These are phyloP conservation scores for Hemicordylus capensis DNA, from an alignment of 2,113 vertebrate species.

Conservation along the genomic window DNA sequence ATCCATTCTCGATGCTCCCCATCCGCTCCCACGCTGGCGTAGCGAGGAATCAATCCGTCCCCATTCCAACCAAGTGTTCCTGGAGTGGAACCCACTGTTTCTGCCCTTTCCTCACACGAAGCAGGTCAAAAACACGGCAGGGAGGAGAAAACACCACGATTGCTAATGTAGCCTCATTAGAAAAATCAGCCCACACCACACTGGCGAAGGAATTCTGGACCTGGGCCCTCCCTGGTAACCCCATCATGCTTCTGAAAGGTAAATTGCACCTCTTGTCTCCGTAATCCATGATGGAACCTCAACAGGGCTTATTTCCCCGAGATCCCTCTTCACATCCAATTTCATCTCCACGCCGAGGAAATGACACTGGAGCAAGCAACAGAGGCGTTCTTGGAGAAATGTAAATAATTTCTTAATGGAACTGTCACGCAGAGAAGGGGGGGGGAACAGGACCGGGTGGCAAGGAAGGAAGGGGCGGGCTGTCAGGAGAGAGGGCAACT, in stretches of 20 bases:
- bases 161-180: background rate
- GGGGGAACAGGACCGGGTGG: no score
- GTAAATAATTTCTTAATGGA: slow-evolving; percentile 47
- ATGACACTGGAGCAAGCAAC: slow-evolving; percentile 46
- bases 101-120: background rate
- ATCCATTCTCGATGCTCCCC: no score
- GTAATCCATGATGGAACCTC: background rate
- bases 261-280: background rate
- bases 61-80: no score
- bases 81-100: background rate
- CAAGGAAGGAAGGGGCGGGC: background rate
- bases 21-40: no score
- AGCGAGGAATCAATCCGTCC: no score
- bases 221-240: background rate
- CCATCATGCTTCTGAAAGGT: background rate
- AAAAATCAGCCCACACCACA: no score
- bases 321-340: slow-evolving; percentile 52
- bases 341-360: slow-evolving; percentile 39
- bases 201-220: background rate
- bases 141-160: no score
- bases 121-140: background rate
- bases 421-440: background rate
- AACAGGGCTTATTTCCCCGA: slow-evolving; percentile 36
- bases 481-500: background rate
- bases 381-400: slow-evolving; percentile 35